These are phyloP conservation scores for Brienomyrus brachyistius DNA, from an alignment of 2,113 vertebrate genomes.

Conservation along the genomic window DNA sequence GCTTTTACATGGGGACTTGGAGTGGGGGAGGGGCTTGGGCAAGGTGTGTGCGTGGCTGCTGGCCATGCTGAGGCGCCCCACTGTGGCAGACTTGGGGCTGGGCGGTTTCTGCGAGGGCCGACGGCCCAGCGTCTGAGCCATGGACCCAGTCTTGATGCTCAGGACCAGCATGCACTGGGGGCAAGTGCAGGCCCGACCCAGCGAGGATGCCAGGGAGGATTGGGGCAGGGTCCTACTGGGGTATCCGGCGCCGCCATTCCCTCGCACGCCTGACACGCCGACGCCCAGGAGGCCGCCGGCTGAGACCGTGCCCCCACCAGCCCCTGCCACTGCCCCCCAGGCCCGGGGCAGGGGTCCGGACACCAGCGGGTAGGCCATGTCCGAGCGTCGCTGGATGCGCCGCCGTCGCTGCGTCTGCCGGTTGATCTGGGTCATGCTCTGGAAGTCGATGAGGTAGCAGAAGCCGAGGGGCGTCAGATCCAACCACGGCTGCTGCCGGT, in stretches of 20 bases:
- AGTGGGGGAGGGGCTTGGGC: conserved; percentile 54
- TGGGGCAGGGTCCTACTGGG: conserved; percentile 63
- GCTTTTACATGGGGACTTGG: conserved; percentile 59
- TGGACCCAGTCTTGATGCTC: conserved; percentile 66
- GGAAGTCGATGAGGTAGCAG: conserved; percentile 96
- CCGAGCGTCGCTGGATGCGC: conserved; percentile 78
- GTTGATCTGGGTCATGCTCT: conserved; percentile 96
- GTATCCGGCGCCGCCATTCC: conserved; percentile 56
- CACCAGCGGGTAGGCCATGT: conserved; percentile 81
- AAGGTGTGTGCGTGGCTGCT: conserved; percentile 38
- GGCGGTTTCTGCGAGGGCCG: conserved; percentile 58
- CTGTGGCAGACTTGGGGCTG: conserved; percentile 51
- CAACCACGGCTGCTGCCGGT: conserved; percentile 95
- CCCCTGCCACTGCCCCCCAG: conserved; percentile 66
- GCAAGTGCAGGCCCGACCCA: conserved; percentile 73
- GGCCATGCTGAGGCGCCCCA: conserved; percentile 25
- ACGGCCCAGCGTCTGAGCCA: conserved; percentile 64
- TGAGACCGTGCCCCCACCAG: conserved; percentile 59
- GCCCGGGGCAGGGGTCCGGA: conserved; percentile 74
- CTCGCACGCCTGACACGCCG: conserved; percentile 57
- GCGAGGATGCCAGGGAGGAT: conserved; percentile 61
- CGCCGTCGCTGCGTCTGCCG: conserved; percentile 87
- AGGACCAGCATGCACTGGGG: conserved; percentile 85
- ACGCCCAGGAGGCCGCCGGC: conserved; percentile 57
- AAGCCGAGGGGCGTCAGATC: conserved; percentile 93